Base-by-base conservation (phyloP, 2,888 invertebrate genomes). In the Sarcophaga carnaria region DNA sequence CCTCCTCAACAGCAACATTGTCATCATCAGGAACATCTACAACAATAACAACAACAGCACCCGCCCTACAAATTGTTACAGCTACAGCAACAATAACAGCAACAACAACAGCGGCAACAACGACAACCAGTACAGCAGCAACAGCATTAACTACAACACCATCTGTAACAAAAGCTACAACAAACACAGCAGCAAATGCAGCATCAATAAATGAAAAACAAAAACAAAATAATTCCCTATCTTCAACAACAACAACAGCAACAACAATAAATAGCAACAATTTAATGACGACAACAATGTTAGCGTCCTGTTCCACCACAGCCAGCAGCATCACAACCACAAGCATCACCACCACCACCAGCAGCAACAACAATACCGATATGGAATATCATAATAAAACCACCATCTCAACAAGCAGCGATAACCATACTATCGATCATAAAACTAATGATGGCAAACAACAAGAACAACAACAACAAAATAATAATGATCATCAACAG, bases 361-460 rank as follows among this genome's bases (percentile, higher is more conserved):
- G 12, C 79, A 74, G 59, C 81, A 62, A 64, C 75, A 47, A 54
- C 83, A 54, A 20, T 62, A 72, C 8, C 80, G 14, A 54, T n/a
- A 85, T 49, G 70, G 77, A 6, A 59, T 54, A 47, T 22, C 67
- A 59, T 63, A 71, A 54, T 25, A 17, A 49, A 54, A 54, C 54
- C 17, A 3, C 54, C 12, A 54, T 5, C 17, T 14, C 17, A 54
- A 8, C 37, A 10, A 2, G 37, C 37, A 37, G 37, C 66, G 76
- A 86, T 62, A 82, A 62, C 47, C 71, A 83, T 72, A 67, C 75
- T 74, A 75, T 67, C 72, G 72, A 80, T 85, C 81, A 80, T 78
- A 81, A 75, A 79, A 69, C 59, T 77, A 72, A 77, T 69, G 71
- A 72, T 80, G 63, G 72, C 47, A 66, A 60, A 27, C 71, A 25